Conservation (phyloP, 2,113 vertebrate species). For the Suncus etruscus region DNA sequence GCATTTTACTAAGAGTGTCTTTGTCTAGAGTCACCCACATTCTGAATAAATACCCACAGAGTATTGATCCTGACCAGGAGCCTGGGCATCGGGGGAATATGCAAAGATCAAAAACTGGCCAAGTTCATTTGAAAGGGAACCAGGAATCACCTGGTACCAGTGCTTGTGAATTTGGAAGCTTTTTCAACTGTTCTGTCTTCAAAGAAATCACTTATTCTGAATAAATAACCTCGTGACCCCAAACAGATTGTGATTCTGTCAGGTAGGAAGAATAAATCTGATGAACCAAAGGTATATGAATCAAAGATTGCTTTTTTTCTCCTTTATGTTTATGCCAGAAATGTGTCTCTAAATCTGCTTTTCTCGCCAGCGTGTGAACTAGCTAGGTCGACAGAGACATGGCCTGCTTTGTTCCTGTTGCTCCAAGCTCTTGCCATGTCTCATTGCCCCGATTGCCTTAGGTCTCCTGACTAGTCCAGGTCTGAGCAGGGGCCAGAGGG, state of each 20-base stretch:
- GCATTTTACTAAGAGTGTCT: background rate
- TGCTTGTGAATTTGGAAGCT: conserved; percentile 21
- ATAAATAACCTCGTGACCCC: no score
- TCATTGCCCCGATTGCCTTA: background rate
- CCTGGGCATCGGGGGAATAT: background rate
- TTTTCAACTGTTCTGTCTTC: conserved; percentile 28
- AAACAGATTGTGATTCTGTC: conserved; percentile 12
- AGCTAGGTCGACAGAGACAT: background rate
- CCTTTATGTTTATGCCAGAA: conserved; percentile 19
- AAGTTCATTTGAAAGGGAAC: background rate
- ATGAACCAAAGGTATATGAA: conserved; percentile 19
- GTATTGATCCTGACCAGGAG: background rate
- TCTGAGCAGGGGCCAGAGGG: background rate
- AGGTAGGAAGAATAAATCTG: conserved; percentile 24
- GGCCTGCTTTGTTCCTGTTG: background rate
- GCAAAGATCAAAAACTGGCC: background rate
- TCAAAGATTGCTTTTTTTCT: background rate
- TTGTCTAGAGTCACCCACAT: background rate
- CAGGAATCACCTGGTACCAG: background rate
- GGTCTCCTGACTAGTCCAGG: conserved; percentile 14
- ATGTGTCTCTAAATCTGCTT: background rate
- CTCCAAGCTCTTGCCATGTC: background rate
- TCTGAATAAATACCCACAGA: background rate
- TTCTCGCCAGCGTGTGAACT: background rate
- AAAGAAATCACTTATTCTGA: conserved; percentile 21